Evolutionary conservation across 2,888 invertebrate genomes (phyloP), one percentile per base, ranked within the genome.

Genomic region (Esperia sulphurella): DNA sequence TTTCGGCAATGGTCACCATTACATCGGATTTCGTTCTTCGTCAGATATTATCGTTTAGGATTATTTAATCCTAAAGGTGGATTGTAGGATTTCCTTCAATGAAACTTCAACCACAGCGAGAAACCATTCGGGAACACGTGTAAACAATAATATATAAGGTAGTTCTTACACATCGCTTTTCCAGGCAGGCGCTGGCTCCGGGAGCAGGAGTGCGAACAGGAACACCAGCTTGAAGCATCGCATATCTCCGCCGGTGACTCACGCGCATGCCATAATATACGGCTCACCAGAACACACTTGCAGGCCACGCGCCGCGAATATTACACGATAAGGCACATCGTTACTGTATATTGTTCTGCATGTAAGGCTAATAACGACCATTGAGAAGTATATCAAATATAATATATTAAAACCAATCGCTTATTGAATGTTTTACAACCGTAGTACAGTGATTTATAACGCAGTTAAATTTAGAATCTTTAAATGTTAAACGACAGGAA

Each of bases 281-380:
- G n/a, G 13, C 45, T 50, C 55, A 53, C 54, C 52, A n/a, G n/a
- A n/a, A n/a, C n/a, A n/a, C n/a, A n/a, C n/a, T n/a, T n/a, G n/a
- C n/a, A n/a, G 56, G 53, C 60, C 57, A 63, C 64, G 13, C 14
- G 3, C 65, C 61, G 53, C 69, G 48, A 66, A 68, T 70, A 77
- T 74, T 77, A 81, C 70, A 72, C 62, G 58, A 58, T 80, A 86
- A 87, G 86, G 86, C 87, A 85, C 86, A 78, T 79, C 66, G 73
- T 85, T 84, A 70, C 77, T 55, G 58, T 70, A 65, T 70, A 64
- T 71, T 69, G 62, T 71, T 68, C 65, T 46, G 61, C 51, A 57
- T 63, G 56, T n/a, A 78, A 80, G 71, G 71, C 75, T 75, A 68
- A 53, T 64, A 8, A 10, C 28, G 28, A 41, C 5, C n/a, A 14